phyloP scores from a whole-genome alignment of 2,113 vertebrate genomes.

The Xenopus tropicalis region DNA sequence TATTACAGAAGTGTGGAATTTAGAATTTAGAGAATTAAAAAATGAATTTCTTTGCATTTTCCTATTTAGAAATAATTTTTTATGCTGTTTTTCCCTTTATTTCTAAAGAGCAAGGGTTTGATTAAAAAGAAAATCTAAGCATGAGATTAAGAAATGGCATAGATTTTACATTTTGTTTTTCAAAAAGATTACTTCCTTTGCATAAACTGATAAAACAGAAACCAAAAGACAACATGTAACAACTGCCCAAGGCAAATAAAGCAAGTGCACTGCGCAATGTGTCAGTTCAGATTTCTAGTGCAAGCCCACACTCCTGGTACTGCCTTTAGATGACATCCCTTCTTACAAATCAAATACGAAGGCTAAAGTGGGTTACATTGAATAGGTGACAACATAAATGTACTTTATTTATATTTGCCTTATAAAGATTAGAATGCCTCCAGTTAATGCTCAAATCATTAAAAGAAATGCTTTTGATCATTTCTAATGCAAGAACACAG shows the following conservation, averaged over 20 bases:
- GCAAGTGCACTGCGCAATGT: conserved; percentile 54
- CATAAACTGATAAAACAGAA: conserved; percentile 44
- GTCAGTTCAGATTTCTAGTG: conserved; percentile 59
- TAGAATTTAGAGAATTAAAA: no score
- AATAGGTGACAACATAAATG: conserved; percentile 58
- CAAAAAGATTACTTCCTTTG: conserved; percentile 26
- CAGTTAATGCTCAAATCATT: conserved; percentile 42
- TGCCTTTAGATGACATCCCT: conserved; percentile 56
- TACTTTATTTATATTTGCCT: conserved; percentile 43
- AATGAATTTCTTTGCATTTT: no score
- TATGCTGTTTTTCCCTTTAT: no score
- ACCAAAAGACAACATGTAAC: conserved; percentile 49
- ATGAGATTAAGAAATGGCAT: no score
- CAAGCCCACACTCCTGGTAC: conserved; percentile 55
- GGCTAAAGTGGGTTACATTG: conserved; percentile 51
- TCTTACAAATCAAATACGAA: conserved; percentile 61
- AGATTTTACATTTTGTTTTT: not conserved
- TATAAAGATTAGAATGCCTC: conserved; percentile 40
- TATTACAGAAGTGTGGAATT: no score
- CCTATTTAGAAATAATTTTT: no score
- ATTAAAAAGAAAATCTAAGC: no score
- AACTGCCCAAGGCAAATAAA: conserved; percentile 49
- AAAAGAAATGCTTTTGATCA: conserved; percentile 42
- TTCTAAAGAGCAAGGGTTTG: no score
- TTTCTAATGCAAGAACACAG: conserved; percentile 1